These are phyloP conservation scores for Melanotaenia maccullochi DNA, from an alignment of 2,797 vertebrate genomes.

Conservation along the genomic window DNA sequence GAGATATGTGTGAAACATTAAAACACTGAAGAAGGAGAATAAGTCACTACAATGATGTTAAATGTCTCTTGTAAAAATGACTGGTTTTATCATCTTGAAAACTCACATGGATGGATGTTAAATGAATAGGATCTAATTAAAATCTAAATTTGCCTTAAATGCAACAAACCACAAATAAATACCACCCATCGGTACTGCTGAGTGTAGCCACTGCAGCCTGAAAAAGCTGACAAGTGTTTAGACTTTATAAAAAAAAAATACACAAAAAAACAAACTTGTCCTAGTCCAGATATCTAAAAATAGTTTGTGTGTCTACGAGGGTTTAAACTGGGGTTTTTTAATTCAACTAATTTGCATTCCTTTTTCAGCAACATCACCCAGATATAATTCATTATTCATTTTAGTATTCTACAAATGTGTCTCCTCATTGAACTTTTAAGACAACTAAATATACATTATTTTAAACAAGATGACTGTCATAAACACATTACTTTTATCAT, in stretches of 20 bases:
- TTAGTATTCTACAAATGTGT: too few species aligned
- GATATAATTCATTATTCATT: background rate
- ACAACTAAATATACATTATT: too few species aligned
- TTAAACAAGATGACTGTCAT: too few species aligned
- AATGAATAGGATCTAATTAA: too few species aligned
- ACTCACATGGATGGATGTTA: too few species aligned
- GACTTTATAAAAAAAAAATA: background rate
- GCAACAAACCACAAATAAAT: background rate
- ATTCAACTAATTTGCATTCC: background rate
- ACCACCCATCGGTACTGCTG: background rate
- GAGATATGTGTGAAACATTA: background rate
- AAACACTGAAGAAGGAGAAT: background rate
- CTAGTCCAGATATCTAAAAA: conserved; percentile 24
- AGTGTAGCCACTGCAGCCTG: conserved; percentile 8
- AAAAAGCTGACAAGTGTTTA: background rate
- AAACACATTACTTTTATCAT: too few species aligned
- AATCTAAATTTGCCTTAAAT: background rate
- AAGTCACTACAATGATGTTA: background rate
- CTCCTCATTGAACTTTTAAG: too few species aligned
- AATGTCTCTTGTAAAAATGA: conserved; percentile 7
- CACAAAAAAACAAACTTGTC: background rate
- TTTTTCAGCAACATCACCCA: background rate
- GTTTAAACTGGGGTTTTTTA: conserved; percentile 12
- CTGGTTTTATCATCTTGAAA: background rate
- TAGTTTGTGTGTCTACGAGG: conserved; percentile 2